phyloP scores from a whole-genome alignment of 2,113 vertebrate species.

The Oplegnathus fasciatus region DNA sequence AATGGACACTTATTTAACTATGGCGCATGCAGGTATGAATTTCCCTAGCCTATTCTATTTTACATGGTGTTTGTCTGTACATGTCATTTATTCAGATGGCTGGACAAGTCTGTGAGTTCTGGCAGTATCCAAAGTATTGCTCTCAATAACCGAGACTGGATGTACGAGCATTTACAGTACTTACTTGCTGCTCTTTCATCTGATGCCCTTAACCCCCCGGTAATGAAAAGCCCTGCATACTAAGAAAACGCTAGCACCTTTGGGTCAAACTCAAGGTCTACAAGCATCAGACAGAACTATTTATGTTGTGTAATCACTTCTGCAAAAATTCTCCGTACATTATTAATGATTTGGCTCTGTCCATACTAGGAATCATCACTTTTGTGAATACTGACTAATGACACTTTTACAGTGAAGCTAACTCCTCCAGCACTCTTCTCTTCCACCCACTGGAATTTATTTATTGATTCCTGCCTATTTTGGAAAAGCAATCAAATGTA shows the following conservation, averaged over 20 bases:
- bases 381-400: not conserved
- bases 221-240: not conserved
- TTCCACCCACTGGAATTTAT: not conserved
- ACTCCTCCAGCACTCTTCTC: not conserved
- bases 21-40: not conserved
- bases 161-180: too few relatives aligned
- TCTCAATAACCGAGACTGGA: not conserved
- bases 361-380: not conserved
- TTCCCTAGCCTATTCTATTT: too few relatives aligned
- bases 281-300: not conserved
- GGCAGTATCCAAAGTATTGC: not conserved
- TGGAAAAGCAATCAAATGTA: conserved; percentile 13
- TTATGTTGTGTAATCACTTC: not conserved
- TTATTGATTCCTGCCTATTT: not conserved
- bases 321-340: not conserved
- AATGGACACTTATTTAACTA: too few relatives aligned
- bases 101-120: not conserved
- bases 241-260: not conserved
- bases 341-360: not conserved
- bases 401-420: conserved; percentile 8
- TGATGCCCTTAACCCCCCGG: not conserved
- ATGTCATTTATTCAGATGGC: not conserved
- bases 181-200: not conserved
- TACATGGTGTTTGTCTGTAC: not conserved
- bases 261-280: not conserved